Evolutionary conservation across 1,140 invertebrate genomes (phyloP), one percentile per base, ranked within the genome.

Genomic region (Heliothis subflexa): DNA sequence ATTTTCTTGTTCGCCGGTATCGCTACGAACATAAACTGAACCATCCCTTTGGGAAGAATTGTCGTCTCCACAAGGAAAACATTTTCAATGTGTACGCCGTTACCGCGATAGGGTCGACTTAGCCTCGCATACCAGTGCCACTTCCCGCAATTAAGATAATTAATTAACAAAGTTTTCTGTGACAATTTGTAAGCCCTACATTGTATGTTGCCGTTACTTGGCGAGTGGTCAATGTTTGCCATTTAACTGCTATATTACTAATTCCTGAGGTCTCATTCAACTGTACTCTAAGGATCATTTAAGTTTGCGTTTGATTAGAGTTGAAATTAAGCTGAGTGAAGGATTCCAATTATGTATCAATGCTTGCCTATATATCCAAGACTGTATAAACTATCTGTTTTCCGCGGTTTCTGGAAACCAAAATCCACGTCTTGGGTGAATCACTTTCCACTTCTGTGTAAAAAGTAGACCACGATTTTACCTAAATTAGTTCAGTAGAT

Each of bases 131-230:
- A 61, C 72, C 55, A 13, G 25, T 14, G 33, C 54, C 55, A 74
- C 57, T 74, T 74, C 57, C 57, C 72, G 55, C 72, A 61, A 47
- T 74, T 61, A 74, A 74, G 55, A 74, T 74, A 59, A 74, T 61
- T 72, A 57, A 72, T 72, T 59, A 57, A 72, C 28, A 50, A 74
- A 74, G 57, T 74, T 74, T 62, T 61, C 57, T 74, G 55, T 74
- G 55, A 74, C 72, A 74, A 52, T 55, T 57, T 40, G 52, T 66
- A 47, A 66, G 62, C 40, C 40, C 40, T 64, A 40, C 62, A 18
- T 18, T 47, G 40, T 21, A 62, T 40, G 62, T 33, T 47, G 45
- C 33, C 62, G 33, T 66, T 66, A 47, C 62, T 66, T 47, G 62
- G 62, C 62, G 62, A 21, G 40, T 47, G 62, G 62, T 66, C 62